Conservation (phyloP, 2,888 invertebrate species). For the Euphydryas editha region DNA sequence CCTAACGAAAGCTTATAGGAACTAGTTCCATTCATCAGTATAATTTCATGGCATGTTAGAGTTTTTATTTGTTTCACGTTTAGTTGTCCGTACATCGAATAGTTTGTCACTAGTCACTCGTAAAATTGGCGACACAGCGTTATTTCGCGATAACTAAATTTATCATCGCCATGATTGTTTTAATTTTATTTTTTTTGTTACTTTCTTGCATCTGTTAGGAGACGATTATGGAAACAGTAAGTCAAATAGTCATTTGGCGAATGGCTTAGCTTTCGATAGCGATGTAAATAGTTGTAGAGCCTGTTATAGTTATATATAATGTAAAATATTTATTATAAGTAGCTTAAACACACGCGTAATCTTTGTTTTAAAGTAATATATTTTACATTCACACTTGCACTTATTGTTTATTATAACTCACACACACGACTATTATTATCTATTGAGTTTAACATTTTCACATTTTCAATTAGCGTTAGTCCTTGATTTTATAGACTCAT, state of each 20-base stretch:
- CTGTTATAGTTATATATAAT: conserved; percentile 48
- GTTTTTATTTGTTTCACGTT: conserved; percentile 38
- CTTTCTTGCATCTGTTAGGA: conserved; percentile 83
- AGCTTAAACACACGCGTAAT: conserved; percentile 41
- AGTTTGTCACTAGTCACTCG: conserved; percentile 42
- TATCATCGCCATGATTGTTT: conserved; percentile 72
- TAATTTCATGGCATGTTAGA: conserved; percentile 42
- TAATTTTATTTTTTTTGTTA: conserved; percentile 79
- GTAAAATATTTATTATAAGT: conserved; percentile 49
- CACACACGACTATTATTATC: conserved; percentile 38
- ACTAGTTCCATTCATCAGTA: conserved; percentile 36
- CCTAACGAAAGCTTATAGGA: conserved; percentile 34
- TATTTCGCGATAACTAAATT: conserved; percentile 49
- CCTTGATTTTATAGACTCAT: conserved; percentile 28
- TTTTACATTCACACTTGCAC: conserved; percentile 44
- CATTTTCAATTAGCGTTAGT: conserved; percentile 31
- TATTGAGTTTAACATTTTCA: conserved; percentile 30
- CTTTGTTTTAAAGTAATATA: conserved; percentile 22
- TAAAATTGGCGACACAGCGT: conserved; percentile 59
- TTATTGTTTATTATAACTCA: conserved; percentile 43
- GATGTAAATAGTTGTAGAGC: conserved; percentile 62
- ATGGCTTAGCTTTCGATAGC: conserved; percentile 77
- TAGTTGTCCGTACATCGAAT: conserved; percentile 30
- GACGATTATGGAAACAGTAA: conserved; percentile 84
- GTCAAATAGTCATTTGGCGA: conserved; percentile 77